Evolutionary conservation across 2,113 vertebrate species (phyloP).

Genomic region (Tachysurus vachellii): DNA sequence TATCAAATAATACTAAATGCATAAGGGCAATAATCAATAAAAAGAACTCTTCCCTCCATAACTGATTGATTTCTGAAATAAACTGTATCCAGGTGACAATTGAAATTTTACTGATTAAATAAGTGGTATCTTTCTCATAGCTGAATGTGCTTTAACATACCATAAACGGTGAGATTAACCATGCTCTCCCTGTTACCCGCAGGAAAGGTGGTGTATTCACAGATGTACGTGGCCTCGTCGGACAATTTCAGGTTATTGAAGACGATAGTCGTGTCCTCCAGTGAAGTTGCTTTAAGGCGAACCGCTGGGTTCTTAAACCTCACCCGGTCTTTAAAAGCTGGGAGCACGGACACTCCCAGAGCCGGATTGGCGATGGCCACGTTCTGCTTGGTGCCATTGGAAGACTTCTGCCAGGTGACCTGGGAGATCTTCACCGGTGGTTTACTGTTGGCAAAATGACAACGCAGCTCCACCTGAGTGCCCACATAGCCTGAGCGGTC

Average conservation of each 20-base stretch:
- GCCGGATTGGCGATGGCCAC: constrained; percentile 93
- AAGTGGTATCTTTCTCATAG: neutral
- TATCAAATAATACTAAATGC: neutral
- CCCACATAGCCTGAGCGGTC: constrained; percentile 85
- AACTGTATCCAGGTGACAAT: neutral
- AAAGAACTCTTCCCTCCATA: neutral
- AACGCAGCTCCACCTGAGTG: constrained; percentile 87
- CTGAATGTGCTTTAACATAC: constrained; percentile 68
- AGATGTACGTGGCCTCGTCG: constrained; percentile 94
- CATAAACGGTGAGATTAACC: constrained; percentile 92
- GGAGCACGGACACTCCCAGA: constrained; percentile 89
- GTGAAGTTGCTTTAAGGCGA: constrained; percentile 82
- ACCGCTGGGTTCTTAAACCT: constrained; percentile 83
- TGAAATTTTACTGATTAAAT: neutral
- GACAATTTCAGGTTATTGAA: constrained; percentile 84
- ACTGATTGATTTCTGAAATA: neutral
- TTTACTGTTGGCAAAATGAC: constrained; percentile 85
- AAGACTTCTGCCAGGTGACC: constrained; percentile 96
- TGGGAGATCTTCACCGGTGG: constrained; percentile 91
- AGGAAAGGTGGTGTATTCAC: constrained; percentile 96
- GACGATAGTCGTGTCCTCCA: constrained; percentile 89
- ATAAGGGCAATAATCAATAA: neutral
- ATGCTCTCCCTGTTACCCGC: constrained; percentile 91
- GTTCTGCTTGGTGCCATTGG: constrained; percentile 91
- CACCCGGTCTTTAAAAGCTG: constrained; percentile 85